Conservation (phyloP, 1,140 invertebrate genomes). For the Drosophila bipectinata region DNA sequence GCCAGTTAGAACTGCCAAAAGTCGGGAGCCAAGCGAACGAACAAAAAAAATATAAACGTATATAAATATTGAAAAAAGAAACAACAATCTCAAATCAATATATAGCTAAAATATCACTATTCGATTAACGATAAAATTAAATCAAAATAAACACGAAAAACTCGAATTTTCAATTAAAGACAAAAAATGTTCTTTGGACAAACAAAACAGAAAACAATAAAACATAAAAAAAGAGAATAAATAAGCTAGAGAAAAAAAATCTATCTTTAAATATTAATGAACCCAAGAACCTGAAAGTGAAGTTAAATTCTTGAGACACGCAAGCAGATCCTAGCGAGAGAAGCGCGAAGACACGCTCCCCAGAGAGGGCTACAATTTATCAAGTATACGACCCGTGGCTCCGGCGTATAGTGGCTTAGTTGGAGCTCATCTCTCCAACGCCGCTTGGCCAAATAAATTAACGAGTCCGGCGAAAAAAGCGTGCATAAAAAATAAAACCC, state of each 20-base stretch:
- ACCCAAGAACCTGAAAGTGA: conserved; percentile 72
- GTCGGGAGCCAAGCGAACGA: conserved; percentile 6
- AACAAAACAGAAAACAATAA: conserved; percentile 48
- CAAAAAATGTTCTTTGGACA: conserved; percentile 54
- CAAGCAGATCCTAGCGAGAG: conserved; percentile 45
- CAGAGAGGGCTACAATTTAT: conserved; percentile 50
- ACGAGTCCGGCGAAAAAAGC: conserved; percentile 54
- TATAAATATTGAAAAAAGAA: conserved; percentile 4
- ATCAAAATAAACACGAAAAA: conserved; percentile 78
- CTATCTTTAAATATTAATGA: conserved; percentile 71
- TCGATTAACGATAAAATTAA: conserved; percentile 71
- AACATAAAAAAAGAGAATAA: conserved; percentile 45
- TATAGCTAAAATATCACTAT: conserved; percentile 70
- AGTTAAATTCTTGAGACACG: conserved; percentile 73
- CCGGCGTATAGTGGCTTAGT: conserved; percentile 39
- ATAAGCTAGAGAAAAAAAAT: conserved; percentile 43
- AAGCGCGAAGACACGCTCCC: conserved; percentile 13
- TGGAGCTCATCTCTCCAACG: conserved; percentile 57
- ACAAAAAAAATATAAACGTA: conserved; percentile 7
- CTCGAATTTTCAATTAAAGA: conserved; percentile 81
- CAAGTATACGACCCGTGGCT: conserved; percentile 60
- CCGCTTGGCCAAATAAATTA: conserved; percentile 77
- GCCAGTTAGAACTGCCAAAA: conserved; percentile 32
- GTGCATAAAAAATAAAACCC: conserved; percentile 53
- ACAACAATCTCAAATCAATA: conserved; percentile 40